Conservation (phyloP, 1,140 invertebrate genomes). For the Thaumetopoea pityocampa region DNA sequence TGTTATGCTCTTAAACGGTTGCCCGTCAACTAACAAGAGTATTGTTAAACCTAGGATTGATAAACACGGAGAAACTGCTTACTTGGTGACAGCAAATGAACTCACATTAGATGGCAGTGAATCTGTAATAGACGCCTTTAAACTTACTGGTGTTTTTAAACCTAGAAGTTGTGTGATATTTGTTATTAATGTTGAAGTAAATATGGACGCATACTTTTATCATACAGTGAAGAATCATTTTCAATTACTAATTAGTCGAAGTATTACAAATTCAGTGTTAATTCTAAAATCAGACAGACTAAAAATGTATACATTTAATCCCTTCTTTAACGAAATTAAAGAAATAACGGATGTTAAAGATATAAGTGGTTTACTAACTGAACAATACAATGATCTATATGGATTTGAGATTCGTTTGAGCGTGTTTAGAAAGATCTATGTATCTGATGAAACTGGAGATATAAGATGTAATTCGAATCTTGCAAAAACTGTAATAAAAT, state of each 20-base stretch:
- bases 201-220: conserved; percentile 49
- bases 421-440: conserved; percentile 52
- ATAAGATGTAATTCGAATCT: conserved; percentile 46
- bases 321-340: conserved; percentile 44
- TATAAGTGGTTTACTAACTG: conserved; percentile 31
- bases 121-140: conserved; percentile 42
- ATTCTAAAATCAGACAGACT: conserved; percentile 39
- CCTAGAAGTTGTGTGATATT: conserved; percentile 62
- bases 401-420: conserved; percentile 49
- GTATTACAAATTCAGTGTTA: conserved; percentile 57
- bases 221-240: conserved; percentile 51
- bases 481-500: conserved; percentile 41
- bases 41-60: conserved; percentile 50
- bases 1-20: conserved; percentile 55
- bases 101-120: conserved; percentile 47
- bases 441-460: conserved; percentile 41
- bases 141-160: conserved; percentile 58
- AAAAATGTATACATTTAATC: conserved; percentile 56
- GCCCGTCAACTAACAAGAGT: conserved; percentile 42
- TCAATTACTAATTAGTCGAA: conserved; percentile 49
- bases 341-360: conserved; percentile 49
- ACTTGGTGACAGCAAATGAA: conserved; percentile 51
- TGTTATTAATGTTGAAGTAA: conserved; percentile 46
- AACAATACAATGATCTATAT: conserved; percentile 49
- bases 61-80: conserved; percentile 57